phyloP scores from a whole-genome alignment of 2,797 vertebrate species.

The Sandelia bainsii region DNA sequence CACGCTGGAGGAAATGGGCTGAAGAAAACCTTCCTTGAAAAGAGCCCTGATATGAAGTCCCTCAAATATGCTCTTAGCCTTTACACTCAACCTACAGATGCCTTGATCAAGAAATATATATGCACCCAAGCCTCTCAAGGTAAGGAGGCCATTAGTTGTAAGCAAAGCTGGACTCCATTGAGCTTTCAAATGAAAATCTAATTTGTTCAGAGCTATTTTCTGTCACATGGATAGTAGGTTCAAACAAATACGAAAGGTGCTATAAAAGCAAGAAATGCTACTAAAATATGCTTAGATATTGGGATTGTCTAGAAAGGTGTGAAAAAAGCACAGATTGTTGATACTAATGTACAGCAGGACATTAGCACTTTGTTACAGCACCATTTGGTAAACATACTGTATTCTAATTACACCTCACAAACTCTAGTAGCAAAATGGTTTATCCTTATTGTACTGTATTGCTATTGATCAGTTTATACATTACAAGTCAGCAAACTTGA shows the following conservation, averaged over 20 bases:
- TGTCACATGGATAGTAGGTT: background rate
- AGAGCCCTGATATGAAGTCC: slow-evolving; percentile 95
- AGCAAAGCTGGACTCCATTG: background rate
- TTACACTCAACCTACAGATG: slow-evolving; percentile 97
- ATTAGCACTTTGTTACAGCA: slow-evolving; percentile 4
- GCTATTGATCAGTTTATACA: slow-evolving; percentile 1
- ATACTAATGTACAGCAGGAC: background rate
- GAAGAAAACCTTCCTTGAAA: slow-evolving; percentile 98
- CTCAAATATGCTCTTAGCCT: slow-evolving; percentile 97
- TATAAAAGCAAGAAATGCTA: slow-evolving; percentile 1
- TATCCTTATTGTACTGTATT: background rate
- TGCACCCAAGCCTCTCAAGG: slow-evolving; percentile 96
- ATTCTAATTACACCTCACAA: slow-evolving; percentile 6
- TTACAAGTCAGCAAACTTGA: background rate
- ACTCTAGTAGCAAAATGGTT: background rate
- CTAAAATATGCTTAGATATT: background rate
- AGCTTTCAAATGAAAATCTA: slow-evolving; percentile 1
- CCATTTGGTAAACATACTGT: slow-evolving; percentile 13
- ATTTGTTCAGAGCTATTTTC: background rate
- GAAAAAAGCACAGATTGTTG: slow-evolving; percentile 22
- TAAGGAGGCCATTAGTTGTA: slow-evolving; percentile 72
- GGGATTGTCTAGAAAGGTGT: slow-evolving; percentile 1
- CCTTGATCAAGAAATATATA: slow-evolving; percentile 99
- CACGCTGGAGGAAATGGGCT: slow-evolving; percentile 98
- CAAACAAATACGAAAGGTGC: background rate